Conservation (phyloP, 1,140 invertebrate genomes). For the Trichonephila clavata region DNA sequence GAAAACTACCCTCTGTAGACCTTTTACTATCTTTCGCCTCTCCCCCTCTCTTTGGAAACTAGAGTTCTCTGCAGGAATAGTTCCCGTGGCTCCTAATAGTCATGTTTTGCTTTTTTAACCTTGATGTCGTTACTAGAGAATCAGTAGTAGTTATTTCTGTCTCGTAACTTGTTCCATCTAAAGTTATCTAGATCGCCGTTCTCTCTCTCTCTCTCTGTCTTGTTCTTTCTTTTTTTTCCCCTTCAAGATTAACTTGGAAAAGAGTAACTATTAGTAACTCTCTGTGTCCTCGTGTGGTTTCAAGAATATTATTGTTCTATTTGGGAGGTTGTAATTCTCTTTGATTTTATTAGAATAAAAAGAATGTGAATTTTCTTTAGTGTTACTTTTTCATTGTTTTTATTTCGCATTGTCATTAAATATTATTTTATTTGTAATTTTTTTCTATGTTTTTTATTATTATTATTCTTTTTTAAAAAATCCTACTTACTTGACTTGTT, state of each 20-base stretch:
- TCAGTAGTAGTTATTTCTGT: constrained; percentile 24
- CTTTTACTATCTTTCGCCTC: neutral
- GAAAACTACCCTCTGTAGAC: neutral
- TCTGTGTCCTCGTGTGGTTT: neutral
- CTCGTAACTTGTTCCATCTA: neutral
- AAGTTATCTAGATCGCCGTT: neutral
- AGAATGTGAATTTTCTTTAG: no score
- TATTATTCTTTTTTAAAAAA: no score
- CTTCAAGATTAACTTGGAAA: neutral
- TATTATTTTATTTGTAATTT: no score
- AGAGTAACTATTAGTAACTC: constrained; percentile 29
- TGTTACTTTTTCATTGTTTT: no score
- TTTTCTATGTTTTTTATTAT: no score
- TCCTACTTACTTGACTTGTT: no score
- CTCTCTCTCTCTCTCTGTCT: no score
- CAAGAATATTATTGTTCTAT: neutral
- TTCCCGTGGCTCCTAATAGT: neutral
- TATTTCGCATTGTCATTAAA: no score
- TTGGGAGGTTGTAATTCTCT: neutral
- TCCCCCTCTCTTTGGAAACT: neutral
- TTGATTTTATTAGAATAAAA: no score
- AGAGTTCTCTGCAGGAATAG: neutral
- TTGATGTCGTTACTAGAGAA: constrained; percentile 26
- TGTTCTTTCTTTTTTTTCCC: neutral
- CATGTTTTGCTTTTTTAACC: neutral